Percentiles rank a stretch among this genome's conserved stretches.
These are phyloP conservation scores for Oscheius myriophilus DNA, from an alignment of 2,888 invertebrate species.

Conservation along the genomic window DNA sequence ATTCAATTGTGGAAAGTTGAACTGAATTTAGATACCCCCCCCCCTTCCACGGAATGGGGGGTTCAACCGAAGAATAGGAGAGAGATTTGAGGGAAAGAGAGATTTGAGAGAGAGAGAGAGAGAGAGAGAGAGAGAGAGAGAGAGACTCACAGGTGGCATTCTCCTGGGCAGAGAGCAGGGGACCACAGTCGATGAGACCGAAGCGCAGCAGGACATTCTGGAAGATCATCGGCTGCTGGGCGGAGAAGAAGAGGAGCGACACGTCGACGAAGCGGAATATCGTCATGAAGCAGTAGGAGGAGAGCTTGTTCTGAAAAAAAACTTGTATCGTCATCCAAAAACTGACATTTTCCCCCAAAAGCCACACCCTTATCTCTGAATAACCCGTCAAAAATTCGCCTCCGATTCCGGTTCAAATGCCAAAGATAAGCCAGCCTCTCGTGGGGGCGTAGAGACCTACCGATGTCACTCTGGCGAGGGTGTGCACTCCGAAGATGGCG, in stretches of 20 bases:
- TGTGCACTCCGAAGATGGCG: conserved; percentile 69
- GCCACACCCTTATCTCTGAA: not conserved
- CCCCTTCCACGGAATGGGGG: too few relatives aligned
- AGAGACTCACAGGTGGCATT: conserved; percentile 64
- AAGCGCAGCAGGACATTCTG: conserved; percentile 66
- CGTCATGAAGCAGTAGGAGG: conserved; percentile 67
- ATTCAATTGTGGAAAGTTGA: too few relatives aligned
- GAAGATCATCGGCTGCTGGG: conserved; percentile 69
- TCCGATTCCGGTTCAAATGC: too few relatives aligned
- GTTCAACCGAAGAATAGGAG: conserved; percentile 36
- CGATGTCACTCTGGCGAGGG: conserved; percentile 63
- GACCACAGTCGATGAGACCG: conserved; percentile 63
- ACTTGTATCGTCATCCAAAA: not conserved
- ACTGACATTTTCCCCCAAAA: not conserved
- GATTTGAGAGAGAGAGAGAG: conserved; percentile 1
- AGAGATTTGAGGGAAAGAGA: not conserved
- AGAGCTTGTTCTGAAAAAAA: conserved; percentile 60
- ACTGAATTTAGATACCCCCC: too few relatives aligned
- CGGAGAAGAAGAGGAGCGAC: conserved; percentile 67
- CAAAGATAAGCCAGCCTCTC: not conserved
- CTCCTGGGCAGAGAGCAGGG: conserved; percentile 62
- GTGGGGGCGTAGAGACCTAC: conserved; percentile 47
- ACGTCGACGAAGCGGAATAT: conserved; percentile 69
- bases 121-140: not conserved
- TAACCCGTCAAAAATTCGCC: too few relatives aligned